Percentiles rank a stretch among this genome's conserved stretches.
phyloP scores from a whole-genome alignment of 2,113 vertebrate genomes.

The Rutilus rutilus region DNA sequence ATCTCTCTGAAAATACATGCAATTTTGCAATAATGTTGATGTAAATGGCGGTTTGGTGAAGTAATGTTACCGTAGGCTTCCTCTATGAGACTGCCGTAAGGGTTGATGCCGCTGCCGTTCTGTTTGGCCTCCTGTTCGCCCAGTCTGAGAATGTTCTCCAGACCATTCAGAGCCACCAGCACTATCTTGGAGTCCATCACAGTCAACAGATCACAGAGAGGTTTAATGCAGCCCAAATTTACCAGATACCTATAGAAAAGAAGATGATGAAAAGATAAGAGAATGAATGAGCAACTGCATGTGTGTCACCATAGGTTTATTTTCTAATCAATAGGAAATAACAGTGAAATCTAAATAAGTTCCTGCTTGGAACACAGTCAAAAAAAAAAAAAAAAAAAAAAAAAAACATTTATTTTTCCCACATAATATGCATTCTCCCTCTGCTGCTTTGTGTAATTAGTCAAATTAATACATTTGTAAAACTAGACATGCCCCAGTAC shows the following conservation, averaged over 20 bases:
- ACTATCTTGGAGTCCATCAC: constrained; percentile 99
- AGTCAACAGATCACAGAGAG: constrained; percentile 93
- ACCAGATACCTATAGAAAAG: constrained; percentile 85
- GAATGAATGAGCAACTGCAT: neutral
- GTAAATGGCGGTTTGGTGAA: neutral
- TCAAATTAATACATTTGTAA: neutral
- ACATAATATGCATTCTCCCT: neutral
- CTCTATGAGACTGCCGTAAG: constrained; percentile 96
- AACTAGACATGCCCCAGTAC: neutral
- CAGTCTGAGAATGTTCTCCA: constrained; percentile 95
- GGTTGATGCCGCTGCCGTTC: constrained; percentile 86
- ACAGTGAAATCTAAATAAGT: neutral
- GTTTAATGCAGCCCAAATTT: constrained; percentile 94
- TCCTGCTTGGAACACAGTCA: neutral
- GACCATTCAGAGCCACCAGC: constrained; percentile 91
- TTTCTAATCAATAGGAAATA: neutral
- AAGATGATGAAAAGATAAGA: neutral
- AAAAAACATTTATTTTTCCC: neutral
- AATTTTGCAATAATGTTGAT: neutral
- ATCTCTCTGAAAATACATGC: neutral
- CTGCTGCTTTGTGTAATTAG: constrained; percentile 1
- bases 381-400: neutral
- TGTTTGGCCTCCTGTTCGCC: constrained; percentile 96
- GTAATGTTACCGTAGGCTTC: constrained; percentile 88
- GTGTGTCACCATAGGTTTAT: neutral